A percentile compares a stretch with the other conserved stretches of the same genome.
Conservation (phyloP, 2,113 vertebrate genomes). For the Lophius piscatorius region DNA sequence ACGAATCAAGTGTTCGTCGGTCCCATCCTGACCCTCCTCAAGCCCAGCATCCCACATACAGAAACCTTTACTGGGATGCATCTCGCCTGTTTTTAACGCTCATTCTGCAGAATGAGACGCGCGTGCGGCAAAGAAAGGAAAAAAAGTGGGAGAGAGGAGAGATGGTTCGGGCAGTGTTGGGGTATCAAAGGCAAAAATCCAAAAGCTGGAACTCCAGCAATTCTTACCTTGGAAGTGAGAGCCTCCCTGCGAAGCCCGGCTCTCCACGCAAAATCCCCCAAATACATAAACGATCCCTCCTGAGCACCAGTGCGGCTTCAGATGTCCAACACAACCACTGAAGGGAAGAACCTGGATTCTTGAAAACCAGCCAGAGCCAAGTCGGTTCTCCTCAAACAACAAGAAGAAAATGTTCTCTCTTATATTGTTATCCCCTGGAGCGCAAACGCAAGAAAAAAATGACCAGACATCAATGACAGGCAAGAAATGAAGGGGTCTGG, state of each 20-base stretch:
- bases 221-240: conserved; percentile 58
- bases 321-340: conserved; percentile 67
- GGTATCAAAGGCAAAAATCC: neutral
- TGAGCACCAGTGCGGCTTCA: conserved; percentile 34
- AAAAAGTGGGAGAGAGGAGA: neutral
- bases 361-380: conserved; percentile 24
- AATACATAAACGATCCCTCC: conserved; percentile 43
- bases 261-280: conserved; percentile 40
- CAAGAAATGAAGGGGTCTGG: too few relatives aligned
- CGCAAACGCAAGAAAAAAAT: conserved; percentile 11
- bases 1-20: neutral
- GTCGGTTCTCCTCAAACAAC: conserved; percentile 3
- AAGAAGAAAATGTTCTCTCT: conserved; percentile 39
- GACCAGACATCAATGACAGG: neutral
- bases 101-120: conserved; percentile 4
- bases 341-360: conserved; percentile 4
- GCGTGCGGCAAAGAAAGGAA: neutral
- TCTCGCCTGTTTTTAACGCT: conserved; percentile 18
- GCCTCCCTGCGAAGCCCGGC: conserved; percentile 45
- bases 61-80: conserved; percentile 4
- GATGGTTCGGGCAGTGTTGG: conserved; percentile 1
- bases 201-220: conserved; percentile 18
- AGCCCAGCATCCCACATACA: conserved; percentile 27
- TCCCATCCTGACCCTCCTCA: conserved; percentile 15
- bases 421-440: conserved; percentile 25